Evolutionary conservation across 2,888 invertebrate species (phyloP).

Genomic region (Tiliacea aurago): DNA sequence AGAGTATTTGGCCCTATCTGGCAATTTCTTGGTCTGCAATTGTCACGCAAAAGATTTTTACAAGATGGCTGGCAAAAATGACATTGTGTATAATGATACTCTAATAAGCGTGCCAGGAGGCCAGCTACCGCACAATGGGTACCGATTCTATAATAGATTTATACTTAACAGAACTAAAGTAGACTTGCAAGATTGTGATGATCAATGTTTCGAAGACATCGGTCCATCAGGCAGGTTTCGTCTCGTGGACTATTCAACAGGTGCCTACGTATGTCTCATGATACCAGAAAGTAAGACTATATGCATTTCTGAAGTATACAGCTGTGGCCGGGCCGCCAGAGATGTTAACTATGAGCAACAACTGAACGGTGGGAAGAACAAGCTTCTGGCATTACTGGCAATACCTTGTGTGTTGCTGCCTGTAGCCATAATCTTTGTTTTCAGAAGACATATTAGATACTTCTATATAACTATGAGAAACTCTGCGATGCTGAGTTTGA

Average conservation of each 20-base stretch:
- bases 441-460: conserved; percentile 90
- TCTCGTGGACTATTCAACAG: conserved; percentile 73
- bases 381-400: conserved; percentile 68
- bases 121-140: conserved; percentile 71
- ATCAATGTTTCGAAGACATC: conserved; percentile 49
- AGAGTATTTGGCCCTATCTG: conserved; percentile 87
- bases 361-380: conserved; percentile 58
- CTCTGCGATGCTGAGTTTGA: conserved; percentile 89
- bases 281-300: conserved; percentile 67
- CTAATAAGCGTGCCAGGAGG: neutral
- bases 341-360: conserved; percentile 61
- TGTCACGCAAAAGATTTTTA: conserved; percentile 89
- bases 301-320: conserved; percentile 62
- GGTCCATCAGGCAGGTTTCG: conserved; percentile 69
- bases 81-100: conserved; percentile 31
- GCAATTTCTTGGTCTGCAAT: conserved; percentile 91
- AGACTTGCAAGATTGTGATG: conserved; percentile 48
- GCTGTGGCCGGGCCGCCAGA: conserved; percentile 68
- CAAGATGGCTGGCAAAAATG: conserved; percentile 77
- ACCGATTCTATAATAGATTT: conserved; percentile 68
- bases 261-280: conserved; percentile 73
- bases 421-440: conserved; percentile 69
- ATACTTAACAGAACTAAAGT: conserved; percentile 66
- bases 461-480: conserved; percentile 91
- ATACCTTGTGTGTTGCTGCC: conserved; percentile 74